phyloP scores from a whole-genome alignment of 2,797 vertebrate species.

The Steatocranus sp. region DNA sequence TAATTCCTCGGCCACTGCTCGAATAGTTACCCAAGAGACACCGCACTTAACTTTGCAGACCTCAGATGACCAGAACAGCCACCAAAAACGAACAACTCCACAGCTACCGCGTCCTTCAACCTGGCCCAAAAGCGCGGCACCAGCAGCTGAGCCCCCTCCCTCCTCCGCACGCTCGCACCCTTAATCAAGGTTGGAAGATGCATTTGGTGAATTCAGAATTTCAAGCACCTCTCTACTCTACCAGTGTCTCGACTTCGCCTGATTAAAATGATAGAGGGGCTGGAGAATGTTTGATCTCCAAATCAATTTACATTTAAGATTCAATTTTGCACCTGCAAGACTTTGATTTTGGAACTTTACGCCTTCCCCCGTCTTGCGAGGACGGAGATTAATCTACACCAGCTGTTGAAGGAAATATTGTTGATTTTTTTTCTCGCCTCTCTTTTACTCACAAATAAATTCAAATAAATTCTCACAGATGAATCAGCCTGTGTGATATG shows the following conservation, averaged over 20 bases:
- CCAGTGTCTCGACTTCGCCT: constrained; percentile 60
- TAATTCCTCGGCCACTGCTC: neutral
- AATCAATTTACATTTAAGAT: constrained; percentile 74
- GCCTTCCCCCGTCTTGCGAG: constrained; percentile 21
- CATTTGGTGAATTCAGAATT: constrained; percentile 60
- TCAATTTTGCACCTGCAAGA: constrained; percentile 69
- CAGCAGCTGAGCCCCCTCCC: constrained; percentile 14
- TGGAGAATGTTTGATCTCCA: constrained; percentile 70
- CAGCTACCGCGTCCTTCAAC: neutral
- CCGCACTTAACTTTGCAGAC: neutral
- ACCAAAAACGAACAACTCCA: neutral
- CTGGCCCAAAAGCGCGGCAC: constrained; percentile 10
- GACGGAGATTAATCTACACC: constrained; percentile 57
- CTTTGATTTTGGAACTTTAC: constrained; percentile 60
- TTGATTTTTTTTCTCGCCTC: neutral
- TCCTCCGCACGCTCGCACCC: neutral
- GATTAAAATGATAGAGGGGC: constrained; percentile 73
- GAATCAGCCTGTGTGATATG: constrained; percentile 2
- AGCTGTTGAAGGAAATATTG: constrained; percentile 55
- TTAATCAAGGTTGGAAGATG: constrained; percentile 69
- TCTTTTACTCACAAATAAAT: constrained; percentile 21
- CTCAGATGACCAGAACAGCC: neutral
- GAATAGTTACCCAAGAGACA: constrained; percentile 6
- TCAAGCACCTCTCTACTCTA: constrained; percentile 63
- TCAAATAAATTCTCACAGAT: constrained; percentile 30